phyloP scores from a whole-genome alignment of 1,140 invertebrate species.

The Andricus grossulariae region DNA sequence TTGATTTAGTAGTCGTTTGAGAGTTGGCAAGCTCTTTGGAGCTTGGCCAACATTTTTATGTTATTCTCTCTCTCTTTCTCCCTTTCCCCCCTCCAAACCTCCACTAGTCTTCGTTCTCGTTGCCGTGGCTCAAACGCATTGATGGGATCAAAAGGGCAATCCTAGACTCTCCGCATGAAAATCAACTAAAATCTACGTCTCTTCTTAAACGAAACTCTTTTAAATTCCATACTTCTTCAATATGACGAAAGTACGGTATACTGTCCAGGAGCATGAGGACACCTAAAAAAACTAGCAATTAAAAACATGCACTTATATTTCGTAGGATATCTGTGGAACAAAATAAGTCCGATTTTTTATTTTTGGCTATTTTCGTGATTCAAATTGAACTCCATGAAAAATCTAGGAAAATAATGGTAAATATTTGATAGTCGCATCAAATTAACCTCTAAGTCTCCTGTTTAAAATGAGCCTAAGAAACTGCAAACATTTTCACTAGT shows the following conservation, averaged over 20 bases:
- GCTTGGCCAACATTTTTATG: slow-evolving; percentile 69
- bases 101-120: slow-evolving; percentile 36
- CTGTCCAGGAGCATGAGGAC: too few relatives aligned
- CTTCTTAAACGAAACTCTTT: not conserved
- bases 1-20: slow-evolving; percentile 72
- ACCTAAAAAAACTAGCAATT: too few relatives aligned
- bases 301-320: too few relatives aligned
- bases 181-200: slow-evolving; percentile 24
- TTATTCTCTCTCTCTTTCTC: slow-evolving; percentile 54
- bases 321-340: too few relatives aligned
- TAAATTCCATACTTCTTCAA: not conserved
- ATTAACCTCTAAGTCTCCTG: too few relatives aligned
- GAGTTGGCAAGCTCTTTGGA: slow-evolving; percentile 73
- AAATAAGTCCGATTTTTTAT: not conserved
- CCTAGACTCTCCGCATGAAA: not conserved
- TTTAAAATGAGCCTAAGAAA: too few relatives aligned
- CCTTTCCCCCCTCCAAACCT: slow-evolving; percentile 9
- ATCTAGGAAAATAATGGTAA: not conserved
- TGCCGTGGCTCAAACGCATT: slow-evolving; percentile 41
- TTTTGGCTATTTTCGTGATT: slow-evolving; percentile 22
- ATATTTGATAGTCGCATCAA: too few relatives aligned
- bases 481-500: too few relatives aligned
- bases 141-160: slow-evolving; percentile 46
- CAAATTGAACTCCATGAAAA: not conserved
- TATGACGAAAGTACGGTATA: not conserved